A percentile compares a stretch with the other conserved stretches of the same genome.
These are phyloP conservation scores for Biston stratarius DNA, from an alignment of 2,888 invertebrate genomes.

Conservation along the genomic window DNA sequence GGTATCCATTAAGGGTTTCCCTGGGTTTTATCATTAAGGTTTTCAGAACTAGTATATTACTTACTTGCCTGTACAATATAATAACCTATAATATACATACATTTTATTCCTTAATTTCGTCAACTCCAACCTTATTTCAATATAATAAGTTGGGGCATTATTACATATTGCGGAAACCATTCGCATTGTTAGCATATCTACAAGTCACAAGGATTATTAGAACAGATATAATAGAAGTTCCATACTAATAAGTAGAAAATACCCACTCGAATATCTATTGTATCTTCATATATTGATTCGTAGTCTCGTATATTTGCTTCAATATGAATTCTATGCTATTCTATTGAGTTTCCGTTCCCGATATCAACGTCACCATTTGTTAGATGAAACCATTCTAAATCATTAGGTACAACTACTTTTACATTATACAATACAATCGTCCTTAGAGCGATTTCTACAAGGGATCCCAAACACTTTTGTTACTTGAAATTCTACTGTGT, in stretches of 20 bases:
- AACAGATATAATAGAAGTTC: background rate
- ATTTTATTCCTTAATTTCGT: too few species aligned
- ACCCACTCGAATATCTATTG: slow-evolving; percentile 3
- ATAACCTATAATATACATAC: too few species aligned
- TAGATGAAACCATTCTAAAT: slow-evolving; percentile 6
- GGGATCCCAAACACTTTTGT: background rate
- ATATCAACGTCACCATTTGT: slow-evolving; percentile 5
- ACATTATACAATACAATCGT: background rate
- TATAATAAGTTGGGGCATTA: background rate
- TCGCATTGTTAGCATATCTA: background rate
- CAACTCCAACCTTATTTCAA: background rate
- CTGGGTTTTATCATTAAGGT: too few species aligned
- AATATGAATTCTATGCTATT: background rate
- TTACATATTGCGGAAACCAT: background rate
- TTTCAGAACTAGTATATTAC: too few species aligned
- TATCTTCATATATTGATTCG: slow-evolving; percentile 5
- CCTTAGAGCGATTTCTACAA: background rate
- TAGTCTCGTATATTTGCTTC: background rate
- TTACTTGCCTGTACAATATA: too few species aligned
- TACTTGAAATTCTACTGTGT: background rate
- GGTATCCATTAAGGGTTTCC: too few species aligned
- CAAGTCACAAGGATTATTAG: background rate
- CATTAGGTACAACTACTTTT: background rate
- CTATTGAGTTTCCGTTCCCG: slow-evolving; percentile 8
- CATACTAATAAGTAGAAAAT: background rate